Evolutionary conservation across 53 echinoderm and acorn worm genomes (phyloP).

Genomic region (Hippasteria phrygiana): DNA sequence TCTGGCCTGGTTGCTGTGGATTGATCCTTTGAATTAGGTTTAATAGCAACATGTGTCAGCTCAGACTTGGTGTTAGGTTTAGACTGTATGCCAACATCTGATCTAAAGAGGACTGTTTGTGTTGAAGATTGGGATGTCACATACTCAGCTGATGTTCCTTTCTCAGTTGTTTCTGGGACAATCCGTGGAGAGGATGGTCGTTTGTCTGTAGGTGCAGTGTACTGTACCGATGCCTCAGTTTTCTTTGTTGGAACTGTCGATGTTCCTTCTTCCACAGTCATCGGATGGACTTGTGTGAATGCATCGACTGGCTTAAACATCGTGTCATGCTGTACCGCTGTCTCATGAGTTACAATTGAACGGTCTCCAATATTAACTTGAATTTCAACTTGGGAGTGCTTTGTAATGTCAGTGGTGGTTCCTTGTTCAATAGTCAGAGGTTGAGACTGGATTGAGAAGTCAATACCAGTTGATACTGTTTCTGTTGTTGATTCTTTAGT

Average conservation of each 20-base stretch:
- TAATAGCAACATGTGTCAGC: conserved; percentile 22
- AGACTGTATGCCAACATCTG: conserved; percentile 60
- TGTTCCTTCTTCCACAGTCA: conserved; percentile 73
- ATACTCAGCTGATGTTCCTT: conserved; percentile 43
- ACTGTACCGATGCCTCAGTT: conserved; percentile 63
- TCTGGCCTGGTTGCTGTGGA: conserved; percentile 59
- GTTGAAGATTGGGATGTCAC: conserved; percentile 45
- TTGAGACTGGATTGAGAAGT: conserved; percentile 69
- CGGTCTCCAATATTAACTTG: conserved; percentile 65
- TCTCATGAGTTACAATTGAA: conserved; percentile 37
- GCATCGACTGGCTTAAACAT: conserved; percentile 38
- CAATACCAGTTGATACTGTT: conserved; percentile 60
- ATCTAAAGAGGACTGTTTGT: conserved; percentile 40
- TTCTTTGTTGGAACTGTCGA: conserved; percentile 36
- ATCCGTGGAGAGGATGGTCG: conserved; percentile 14
- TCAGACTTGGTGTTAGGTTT: conserved; percentile 53
- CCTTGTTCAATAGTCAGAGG: conserved; percentile 76
- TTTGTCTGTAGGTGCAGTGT: conserved; percentile 51
- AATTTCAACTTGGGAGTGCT: conserved; percentile 60
- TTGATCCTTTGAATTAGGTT: conserved; percentile 63
- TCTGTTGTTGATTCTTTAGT: conserved; percentile 69
- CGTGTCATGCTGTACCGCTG: conserved; percentile 64
- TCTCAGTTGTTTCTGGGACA: conserved; percentile 26
- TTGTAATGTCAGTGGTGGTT: conserved; percentile 50
- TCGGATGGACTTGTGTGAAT: conserved; percentile 62